Evolutionary conservation across 2,797 vertebrate species (phyloP).

Genomic region (Cichlasoma orientale): DNA sequence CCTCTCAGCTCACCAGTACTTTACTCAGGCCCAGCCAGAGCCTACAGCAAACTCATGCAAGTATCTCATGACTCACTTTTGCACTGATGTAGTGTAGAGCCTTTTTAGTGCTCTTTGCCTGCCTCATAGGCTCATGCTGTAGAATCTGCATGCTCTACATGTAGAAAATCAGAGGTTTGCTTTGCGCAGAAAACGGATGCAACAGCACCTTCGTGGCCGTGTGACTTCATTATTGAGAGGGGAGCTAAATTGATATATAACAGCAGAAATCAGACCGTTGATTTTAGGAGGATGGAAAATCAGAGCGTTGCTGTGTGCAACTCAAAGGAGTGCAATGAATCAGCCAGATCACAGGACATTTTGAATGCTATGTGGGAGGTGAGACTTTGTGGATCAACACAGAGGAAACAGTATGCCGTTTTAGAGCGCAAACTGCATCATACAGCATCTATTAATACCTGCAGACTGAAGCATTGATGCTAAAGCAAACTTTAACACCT

Average conservation of each 20-base stretch:
- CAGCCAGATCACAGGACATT: slow-evolving; percentile 24
- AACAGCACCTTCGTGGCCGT: neutral
- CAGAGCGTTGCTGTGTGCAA: neutral
- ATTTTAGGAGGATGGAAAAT: neutral
- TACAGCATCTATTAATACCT: slow-evolving; percentile 1
- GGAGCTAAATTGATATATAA: neutral
- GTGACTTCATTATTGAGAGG: neutral
- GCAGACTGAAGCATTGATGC: slow-evolving; percentile 16
- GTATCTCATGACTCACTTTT: slow-evolving; percentile 64
- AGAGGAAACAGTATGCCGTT: neutral
- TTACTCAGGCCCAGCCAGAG: slow-evolving; percentile 34
- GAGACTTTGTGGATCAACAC: slow-evolving; percentile 36
- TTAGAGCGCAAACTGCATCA: neutral
- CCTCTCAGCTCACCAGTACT: slow-evolving; percentile 37
- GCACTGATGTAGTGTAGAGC: slow-evolving; percentile 34
- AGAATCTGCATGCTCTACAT: slow-evolving; percentile 23
- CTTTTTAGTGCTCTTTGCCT: slow-evolving; percentile 23
- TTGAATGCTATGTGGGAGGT: slow-evolving; percentile 9
- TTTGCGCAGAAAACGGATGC: slow-evolving; percentile 11
- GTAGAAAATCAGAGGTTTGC: slow-evolving; percentile 27
- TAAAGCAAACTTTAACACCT: neutral
- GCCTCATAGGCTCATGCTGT: slow-evolving; percentile 20
- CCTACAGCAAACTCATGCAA: slow-evolving; percentile 56
- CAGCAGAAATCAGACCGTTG: neutral
- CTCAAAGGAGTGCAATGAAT: slow-evolving; percentile 22